Base-by-base conservation (phyloP, 2,797 vertebrate genomes). In the Sebastes minor region DNA sequence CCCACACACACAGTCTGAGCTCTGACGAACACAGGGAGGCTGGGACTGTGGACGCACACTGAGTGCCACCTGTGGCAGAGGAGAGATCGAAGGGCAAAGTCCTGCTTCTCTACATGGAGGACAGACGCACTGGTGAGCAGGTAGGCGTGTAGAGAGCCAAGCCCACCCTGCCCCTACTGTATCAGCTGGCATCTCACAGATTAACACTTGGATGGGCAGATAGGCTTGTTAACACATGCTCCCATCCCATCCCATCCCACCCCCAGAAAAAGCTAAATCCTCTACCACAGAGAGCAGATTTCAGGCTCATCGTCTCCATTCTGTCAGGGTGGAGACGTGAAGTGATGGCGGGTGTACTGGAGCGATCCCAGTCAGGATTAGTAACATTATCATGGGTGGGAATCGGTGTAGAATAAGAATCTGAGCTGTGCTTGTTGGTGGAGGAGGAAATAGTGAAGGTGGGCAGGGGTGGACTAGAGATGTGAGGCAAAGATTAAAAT, bases 161-260 rank as follows among this genome's bases (percentile, higher is more conserved):
- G 84, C 82, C 85, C 87, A 90, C 86, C 89, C 84, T 89, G 85
- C 78, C 82, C 81, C 81, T 81, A 73, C 81, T 79, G 59, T 82
- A 91, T 94, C 91, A 90, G 90, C 80, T 82, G 83, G 89, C 85
- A 90, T 92, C 90, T 88, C 91, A 80, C 85, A 92, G 83, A 92
- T 92, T 88, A 91, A 91, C 89, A 91, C 88, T 92, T 85, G 80
- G 90, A 94, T 94, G 87, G 86, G 83, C 82, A 91, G 91, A 92
- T 89, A 91, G 92, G 83, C 89, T 92, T 93, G 91, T 94, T 92
- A 94, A 94, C 90, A 93, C 91, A 91, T 90, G 86, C 88, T 89
- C 88, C 77, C 83, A 80, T 83, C 85, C 42, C 42, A 46, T 46
- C 42, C 42, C 42, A 46, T 16, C 70, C 76, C 71, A 76, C 82